Base-by-base conservation (phyloP, 2,888 invertebrate species). In the Euspilapteryx auroguttella region DNA sequence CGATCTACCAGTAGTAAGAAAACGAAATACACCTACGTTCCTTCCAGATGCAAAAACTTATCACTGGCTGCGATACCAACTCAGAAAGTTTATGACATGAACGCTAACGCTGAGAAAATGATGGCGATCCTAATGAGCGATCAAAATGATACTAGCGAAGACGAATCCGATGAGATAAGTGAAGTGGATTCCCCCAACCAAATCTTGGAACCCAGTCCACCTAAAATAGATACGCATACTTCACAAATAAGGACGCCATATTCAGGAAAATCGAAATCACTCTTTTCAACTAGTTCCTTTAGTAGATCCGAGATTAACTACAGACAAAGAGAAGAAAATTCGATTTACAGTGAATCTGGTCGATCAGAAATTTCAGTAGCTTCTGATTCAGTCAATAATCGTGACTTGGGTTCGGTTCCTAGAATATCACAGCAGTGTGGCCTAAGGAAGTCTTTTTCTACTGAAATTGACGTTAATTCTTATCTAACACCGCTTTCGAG, bases 111-210 rank as follows among this genome's bases (percentile, higher is more conserved):
- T 1, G 68, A 71, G 36, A 63, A 61, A 32, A 15, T 56, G 3
- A 66, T 71, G 66, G 43, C 49, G 1, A 49, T 66, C 4, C 52
- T 59, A 25, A 43, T 61, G 44, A 65, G 58, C 32, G 57, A 51
- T 9, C 45, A 47, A 26, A 58, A 54, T 28, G 38, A 39, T 2
- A 42, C 39, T 6, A 38, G 38, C 3, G 28, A 26, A 0, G 39
- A 37, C 3, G 36, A 39, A 2, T 27, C 34, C 0, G 41, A 39
- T 10, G 25, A 36, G 6, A 33, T 10, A 26, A 31, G 36, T 11
- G 31, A 30, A n/a, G 30, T 34, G 23, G 25, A 27, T 1, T 30
- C 30, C 10, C 28, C 12, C 2, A 29, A 29, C 7, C 25, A 28
- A 12, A 35, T 29, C 12, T 45, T 46, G 14, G 32, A 47, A 1